Evolutionary conservation across 2,797 vertebrate genomes (phyloP).

Genomic region (Syngnathus rostellatus): DNA sequence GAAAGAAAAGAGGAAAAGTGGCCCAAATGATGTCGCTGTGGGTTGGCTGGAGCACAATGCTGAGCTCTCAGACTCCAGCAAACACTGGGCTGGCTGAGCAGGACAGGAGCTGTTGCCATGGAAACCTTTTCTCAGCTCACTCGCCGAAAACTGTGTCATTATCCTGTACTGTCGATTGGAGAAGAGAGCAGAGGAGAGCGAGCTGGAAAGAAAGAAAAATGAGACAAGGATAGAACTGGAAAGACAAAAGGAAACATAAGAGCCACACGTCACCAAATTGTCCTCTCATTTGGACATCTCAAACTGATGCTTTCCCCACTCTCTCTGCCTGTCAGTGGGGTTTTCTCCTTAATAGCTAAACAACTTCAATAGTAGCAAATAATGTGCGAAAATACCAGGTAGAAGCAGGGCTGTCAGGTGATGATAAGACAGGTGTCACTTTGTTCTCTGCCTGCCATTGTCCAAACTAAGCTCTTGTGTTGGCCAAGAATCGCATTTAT

Average conservation of each 20-base stretch:
- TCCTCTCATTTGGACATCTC: constrained; percentile 16
- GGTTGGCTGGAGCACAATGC: constrained; percentile 48
- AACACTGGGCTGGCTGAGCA: constrained; percentile 56
- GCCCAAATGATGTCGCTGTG: constrained; percentile 28
- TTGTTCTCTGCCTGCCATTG: constrained; percentile 22
- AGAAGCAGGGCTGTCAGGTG: constrained; percentile 34
- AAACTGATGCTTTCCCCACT: not conserved
- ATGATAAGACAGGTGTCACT: constrained; percentile 36
- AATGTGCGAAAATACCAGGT: constrained; percentile 48
- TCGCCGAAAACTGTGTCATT: constrained; percentile 75
- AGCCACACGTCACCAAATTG: constrained; percentile 46
- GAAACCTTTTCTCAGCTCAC: constrained; percentile 66
- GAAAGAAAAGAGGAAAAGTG: constrained; percentile 11
- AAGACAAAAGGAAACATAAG: constrained; percentile 32
- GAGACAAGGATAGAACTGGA: constrained; percentile 6
- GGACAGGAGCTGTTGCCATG: constrained; percentile 77
- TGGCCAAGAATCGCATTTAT: constrained; percentile 22
- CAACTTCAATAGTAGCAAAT: constrained; percentile 43
- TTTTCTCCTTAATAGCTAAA: constrained; percentile 49
- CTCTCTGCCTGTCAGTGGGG: constrained; percentile 18
- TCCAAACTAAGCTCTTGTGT: constrained; percentile 37
- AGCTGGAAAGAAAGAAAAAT: constrained; percentile 2
- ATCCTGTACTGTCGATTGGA: constrained; percentile 69
- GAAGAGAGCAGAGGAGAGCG: constrained; percentile 24
- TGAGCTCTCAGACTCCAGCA: constrained; percentile 50